A percentile compares a stretch with the other conserved stretches of the same genome.
These are phyloP conservation scores for Corella eumyota DNA, from an alignment of 23 tunicate genomes.

Conservation along the genomic window DNA sequence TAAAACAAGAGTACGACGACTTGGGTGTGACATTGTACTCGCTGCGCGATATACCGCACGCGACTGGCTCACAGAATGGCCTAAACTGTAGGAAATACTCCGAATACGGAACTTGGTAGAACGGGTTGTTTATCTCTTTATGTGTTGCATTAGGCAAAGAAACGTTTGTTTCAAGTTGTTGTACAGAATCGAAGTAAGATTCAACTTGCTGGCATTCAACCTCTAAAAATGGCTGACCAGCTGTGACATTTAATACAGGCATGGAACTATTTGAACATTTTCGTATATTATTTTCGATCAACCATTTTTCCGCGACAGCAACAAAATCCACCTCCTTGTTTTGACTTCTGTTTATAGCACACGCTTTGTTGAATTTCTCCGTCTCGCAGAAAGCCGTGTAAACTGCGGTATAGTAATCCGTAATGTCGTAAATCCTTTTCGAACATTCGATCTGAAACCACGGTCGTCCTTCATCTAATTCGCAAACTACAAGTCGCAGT, in stretches of 20 bases:
- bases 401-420: conserved; percentile 25
- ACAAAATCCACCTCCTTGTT: neutral
- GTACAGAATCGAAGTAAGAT: conserved; percentile 9
- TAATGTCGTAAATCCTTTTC: conserved; percentile 7
- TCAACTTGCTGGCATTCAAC: conserved; percentile 6
- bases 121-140: conserved; percentile 10
- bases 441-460: conserved; percentile 34
- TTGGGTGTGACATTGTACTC: conserved; percentile 12
- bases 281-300: neutral
- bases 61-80: conserved; percentile 48
- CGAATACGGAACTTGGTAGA: conserved; percentile 15
- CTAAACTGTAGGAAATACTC: conserved; percentile 57
- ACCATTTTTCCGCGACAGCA: neutral
- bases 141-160: neutral
- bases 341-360: neutral
- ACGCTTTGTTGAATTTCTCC: neutral
- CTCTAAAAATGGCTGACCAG: neutral
- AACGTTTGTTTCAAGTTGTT: neutral
- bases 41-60: conserved; percentile 33
- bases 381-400: neutral
- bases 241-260: neutral
- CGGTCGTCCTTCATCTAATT: conserved; percentile 5
- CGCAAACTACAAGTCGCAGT: conserved; percentile 38
- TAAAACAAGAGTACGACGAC: conserved; percentile 40
- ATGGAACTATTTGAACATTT: too few relatives aligned